Evolutionary conservation across 2,888 invertebrate genomes (phyloP).

Genomic region (Tenthredo scrophulariae): DNA sequence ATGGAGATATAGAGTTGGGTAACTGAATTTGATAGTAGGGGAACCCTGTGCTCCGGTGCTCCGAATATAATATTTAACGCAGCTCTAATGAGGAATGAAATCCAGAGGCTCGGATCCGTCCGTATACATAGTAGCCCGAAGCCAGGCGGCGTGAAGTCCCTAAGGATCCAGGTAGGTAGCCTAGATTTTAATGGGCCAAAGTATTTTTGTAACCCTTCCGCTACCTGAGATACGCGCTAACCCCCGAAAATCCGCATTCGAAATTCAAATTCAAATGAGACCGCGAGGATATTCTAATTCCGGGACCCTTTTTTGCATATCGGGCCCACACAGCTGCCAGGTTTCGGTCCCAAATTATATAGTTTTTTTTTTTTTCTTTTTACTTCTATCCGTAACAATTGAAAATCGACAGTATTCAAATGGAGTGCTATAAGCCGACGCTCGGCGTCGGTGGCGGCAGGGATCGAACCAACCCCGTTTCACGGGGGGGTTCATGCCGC

Average conservation of each 20-base stretch:
- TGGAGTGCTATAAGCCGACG: conserved; percentile 63
- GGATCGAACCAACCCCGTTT: conserved; percentile 46
- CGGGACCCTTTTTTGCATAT: conserved; percentile 76
- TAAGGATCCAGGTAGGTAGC: conserved; percentile 54
- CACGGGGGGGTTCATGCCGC: conserved; percentile 25
- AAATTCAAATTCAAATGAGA: conserved; percentile 79
- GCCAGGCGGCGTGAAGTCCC: conserved; percentile 32
- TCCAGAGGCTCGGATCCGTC: conserved; percentile 12
- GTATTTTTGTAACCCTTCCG: conserved; percentile 56
- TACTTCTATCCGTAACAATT: conserved; percentile 70
- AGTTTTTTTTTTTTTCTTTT: conserved; percentile 57
- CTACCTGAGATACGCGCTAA: conserved; percentile 52
- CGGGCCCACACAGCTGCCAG: conserved; percentile 76
- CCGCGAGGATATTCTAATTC: conserved; percentile 78
- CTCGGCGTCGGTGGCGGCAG: conserved; percentile 45
- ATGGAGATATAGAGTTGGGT: conserved; percentile 10
- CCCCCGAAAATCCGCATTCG: conserved; percentile 56
- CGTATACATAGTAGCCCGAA: conserved; percentile 13
- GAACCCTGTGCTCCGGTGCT: conserved; percentile 39
- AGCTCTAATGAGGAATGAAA: conserved; percentile 72
- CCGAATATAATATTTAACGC: conserved; percentile 70
- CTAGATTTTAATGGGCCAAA: conserved; percentile 57
- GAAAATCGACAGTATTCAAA: conserved; percentile 73
- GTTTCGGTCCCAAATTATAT: conserved; percentile 72
- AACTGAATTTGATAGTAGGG: conserved; percentile 33